phyloP scores from a whole-genome alignment of 2,113 vertebrate species.

The Scalopus aquaticus region DNA sequence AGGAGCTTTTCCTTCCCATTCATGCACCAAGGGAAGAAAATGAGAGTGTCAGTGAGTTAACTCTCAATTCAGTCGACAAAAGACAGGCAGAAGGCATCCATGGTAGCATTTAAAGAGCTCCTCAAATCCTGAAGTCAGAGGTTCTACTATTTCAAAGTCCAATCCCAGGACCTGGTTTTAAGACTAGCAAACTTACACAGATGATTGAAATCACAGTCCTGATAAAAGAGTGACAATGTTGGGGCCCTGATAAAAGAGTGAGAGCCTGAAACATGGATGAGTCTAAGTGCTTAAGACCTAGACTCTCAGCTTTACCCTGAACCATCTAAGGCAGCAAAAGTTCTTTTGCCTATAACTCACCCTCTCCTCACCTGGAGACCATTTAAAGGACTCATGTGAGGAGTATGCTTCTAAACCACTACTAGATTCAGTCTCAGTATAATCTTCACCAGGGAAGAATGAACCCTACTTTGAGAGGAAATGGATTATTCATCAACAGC shows the following conservation, averaged over 20 bases:
- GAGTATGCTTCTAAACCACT: not conserved
- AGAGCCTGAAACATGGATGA: not conserved
- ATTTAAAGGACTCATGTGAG: not conserved
- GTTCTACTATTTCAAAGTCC: not conserved
- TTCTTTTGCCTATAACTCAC: not conserved
- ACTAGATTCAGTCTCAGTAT: not conserved
- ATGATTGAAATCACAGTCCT: not conserved
- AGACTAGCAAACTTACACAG: not conserved
- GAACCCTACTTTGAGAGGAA: not conserved
- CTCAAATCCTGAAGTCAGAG: not conserved
- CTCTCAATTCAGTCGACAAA: not conserved
- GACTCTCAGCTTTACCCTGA: not conserved
- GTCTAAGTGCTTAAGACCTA: not conserved
- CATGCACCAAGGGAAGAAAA: not conserved
- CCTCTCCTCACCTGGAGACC: not conserved
- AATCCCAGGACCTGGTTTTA: not conserved
- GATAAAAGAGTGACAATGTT: not conserved
- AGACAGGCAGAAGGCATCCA: not conserved
- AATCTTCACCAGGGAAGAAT: not conserved
- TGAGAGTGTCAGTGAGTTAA: not conserved
- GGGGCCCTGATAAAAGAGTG: not conserved
- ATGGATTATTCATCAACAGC: constrained; percentile 7
- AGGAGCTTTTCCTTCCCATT: not conserved
- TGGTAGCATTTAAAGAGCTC: not conserved
- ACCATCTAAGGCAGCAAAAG: not conserved